Evolutionary conservation across 1,140 invertebrate genomes (phyloP).

Genomic region (Pollicipes pollicipes): DNA sequence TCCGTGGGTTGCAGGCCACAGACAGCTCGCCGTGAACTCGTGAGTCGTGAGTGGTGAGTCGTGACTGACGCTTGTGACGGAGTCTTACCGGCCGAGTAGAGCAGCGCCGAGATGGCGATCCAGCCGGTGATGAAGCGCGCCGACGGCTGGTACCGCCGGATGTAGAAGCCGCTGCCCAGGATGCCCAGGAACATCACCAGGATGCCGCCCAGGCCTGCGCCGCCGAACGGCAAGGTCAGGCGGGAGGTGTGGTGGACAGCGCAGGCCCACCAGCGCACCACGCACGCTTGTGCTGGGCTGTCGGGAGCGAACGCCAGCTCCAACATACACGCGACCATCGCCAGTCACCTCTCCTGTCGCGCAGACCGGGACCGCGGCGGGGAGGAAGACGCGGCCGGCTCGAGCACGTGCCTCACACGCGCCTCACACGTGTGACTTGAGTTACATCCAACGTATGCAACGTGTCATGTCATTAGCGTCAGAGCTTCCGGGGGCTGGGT

Average conservation of each 20-base stretch:
- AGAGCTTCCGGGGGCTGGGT: too few relatives aligned
- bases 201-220: conserved; percentile 67
- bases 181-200: conserved; percentile 80
- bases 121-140: conserved; percentile 69
- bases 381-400: background rate
- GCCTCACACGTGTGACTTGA: too few relatives aligned
- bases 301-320: too few relatives aligned
- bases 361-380: background rate
- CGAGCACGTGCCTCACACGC: too few relatives aligned
- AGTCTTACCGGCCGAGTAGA: conserved; percentile 61
- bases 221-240: conserved; percentile 10
- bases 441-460: too few relatives aligned
- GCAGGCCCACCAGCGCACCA: background rate
- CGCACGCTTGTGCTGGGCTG: too few relatives aligned
- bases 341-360: background rate
- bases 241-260: background rate
- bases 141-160: conserved; percentile 60
- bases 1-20: too few relatives aligned
- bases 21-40: too few relatives aligned
- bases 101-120: conserved; percentile 69
- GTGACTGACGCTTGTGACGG: too few relatives aligned
- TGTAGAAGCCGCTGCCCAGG: conserved; percentile 67
- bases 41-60: too few relatives aligned
- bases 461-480: too few relatives aligned
- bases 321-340: conserved; percentile 5